Base-by-base conservation (phyloP, 1,140 invertebrate genomes). In the Coenobita brevimanus region DNA sequence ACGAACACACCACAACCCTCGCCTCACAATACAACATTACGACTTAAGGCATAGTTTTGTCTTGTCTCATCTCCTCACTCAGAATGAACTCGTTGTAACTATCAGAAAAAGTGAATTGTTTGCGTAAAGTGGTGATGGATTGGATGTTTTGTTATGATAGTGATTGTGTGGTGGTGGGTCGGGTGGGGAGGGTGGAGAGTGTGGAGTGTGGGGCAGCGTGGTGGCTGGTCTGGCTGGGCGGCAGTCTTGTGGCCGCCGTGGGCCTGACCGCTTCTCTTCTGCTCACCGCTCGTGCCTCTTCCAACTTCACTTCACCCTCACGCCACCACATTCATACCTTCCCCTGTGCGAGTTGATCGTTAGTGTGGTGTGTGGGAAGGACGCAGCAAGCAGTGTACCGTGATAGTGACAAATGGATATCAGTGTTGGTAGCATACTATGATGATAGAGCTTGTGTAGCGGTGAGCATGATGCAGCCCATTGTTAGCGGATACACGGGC, bases 401-500 rank as follows among this genome's bases (percentile, higher is more conserved):
- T 73, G 50, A 10, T 43, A 67, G 79, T 64, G 57, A 82, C 33
- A 43, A 21, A 17, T n/a, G 60, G 36, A 46, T 36, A 67, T 82
- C 30, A 50, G 41, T 85, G 62, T 82, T 38, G 21, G 50, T 85
- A 57, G 60, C 60, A 75, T 30, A 64, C 57, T 87, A 62, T 62
- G 46, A 87, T 71, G 80, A 8, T 79, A 30, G 21, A 57, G 75
- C 30, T 43, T 27, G 71, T 64, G 57, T 54, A 50, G 71, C 43
- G 43, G 50, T 30, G 75, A 87, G 84, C 76, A 87, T 87, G 84
- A 87, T 87, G 84, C 84, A 87, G 84, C 84, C 84, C 84, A 87
- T 80, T 69, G 84, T 80, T 30, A 87, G 62, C 76, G 83, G 83
- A 76, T 87, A 87, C 84, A 80, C 43, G 27, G 75, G 84, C 60